Conservation (phyloP, 2,888 invertebrate genomes). For the Polymixis lichenea region DNA sequence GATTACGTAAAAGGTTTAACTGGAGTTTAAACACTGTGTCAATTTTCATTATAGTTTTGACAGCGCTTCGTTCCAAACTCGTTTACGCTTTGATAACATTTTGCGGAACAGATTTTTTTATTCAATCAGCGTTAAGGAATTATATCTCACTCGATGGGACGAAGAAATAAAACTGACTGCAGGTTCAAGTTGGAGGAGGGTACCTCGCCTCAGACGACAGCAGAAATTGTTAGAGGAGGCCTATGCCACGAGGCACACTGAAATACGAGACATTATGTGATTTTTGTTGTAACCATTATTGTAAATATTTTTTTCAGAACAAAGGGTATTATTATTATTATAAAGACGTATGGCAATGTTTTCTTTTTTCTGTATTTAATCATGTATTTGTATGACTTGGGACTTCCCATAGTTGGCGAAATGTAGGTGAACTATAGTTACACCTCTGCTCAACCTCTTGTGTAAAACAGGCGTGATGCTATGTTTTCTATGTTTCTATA, state of each 20-base stretch:
- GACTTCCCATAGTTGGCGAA: background rate
- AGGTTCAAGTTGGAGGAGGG: too few species aligned
- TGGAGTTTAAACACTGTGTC: constrained; percentile 46
- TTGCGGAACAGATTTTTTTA: constrained; percentile 17
- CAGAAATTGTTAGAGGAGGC: too few species aligned
- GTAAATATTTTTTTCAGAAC: too few species aligned
- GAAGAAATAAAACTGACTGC: too few species aligned
- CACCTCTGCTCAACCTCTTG: background rate
- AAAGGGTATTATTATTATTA: too few species aligned
- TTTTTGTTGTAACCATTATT: too few species aligned
- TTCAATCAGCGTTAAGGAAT: background rate
- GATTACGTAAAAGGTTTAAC: constrained; percentile 51
- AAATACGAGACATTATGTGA: too few species aligned
- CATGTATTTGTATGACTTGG: background rate
- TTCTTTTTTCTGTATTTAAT: background rate
- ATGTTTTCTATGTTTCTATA: too few species aligned
- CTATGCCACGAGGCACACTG: too few species aligned
- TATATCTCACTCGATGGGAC: too few species aligned
- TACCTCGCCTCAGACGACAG: too few species aligned
- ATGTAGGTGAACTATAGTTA: background rate
- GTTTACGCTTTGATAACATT: constrained; percentile 22
- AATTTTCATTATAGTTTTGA: constrained; percentile 48
- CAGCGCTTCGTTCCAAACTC: constrained; percentile 3
- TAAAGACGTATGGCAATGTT: too few species aligned
- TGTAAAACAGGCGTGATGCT: background rate